These are phyloP conservation scores for Cygnus olor DNA, from an alignment of 2,797 vertebrate species.

Conservation along the genomic window DNA sequence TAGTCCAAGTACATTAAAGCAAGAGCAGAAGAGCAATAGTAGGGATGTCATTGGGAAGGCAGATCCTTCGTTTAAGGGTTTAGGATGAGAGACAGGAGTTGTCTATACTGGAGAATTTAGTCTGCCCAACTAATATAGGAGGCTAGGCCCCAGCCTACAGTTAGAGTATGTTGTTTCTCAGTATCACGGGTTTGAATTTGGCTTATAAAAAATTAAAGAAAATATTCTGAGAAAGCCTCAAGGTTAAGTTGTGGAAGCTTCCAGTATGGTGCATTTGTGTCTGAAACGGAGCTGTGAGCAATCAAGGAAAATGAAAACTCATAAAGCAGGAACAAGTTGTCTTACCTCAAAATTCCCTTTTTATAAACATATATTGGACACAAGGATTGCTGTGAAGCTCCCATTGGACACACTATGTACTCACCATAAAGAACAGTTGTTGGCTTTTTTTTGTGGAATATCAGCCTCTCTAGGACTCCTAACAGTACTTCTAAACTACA, in stretches of 20 bases:
- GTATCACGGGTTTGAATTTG: neutral
- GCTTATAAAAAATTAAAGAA: neutral
- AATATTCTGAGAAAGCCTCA: neutral
- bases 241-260: neutral
- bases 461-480: neutral
- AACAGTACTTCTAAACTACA: neutral
- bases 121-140: neutral
- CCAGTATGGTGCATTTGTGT: neutral
- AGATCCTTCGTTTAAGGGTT: neutral
- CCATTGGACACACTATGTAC: rapidly evolving
- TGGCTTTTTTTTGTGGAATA: neutral
- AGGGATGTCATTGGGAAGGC: neutral
- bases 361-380: neutral
- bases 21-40: neutral
- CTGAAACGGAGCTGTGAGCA: neutral
- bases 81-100: neutral
- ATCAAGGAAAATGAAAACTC: neutral
- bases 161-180: neutral
- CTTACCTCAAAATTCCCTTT: neutral
- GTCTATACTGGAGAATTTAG: neutral
- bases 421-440: neutral
- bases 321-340: neutral
- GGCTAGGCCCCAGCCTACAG: neutral
- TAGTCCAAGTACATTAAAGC: neutral
- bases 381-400: neutral